Evolutionary conservation across 2,888 invertebrate species (phyloP).

Genomic region (Mythimna impura): DNA sequence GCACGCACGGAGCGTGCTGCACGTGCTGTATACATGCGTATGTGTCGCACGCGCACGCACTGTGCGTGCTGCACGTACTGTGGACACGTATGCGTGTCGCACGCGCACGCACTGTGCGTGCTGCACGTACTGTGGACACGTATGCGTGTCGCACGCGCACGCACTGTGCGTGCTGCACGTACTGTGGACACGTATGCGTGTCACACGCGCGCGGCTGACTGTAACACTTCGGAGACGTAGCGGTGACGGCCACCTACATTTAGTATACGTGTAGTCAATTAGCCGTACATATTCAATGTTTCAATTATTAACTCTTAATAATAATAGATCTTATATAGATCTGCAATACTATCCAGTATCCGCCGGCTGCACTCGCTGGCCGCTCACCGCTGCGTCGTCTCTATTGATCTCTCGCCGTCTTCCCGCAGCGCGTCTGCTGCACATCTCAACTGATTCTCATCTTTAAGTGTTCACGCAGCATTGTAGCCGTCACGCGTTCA

Average conservation of each 20-base stretch:
- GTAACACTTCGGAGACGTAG: slow-evolving; percentile 5
- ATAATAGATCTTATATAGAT: neutral
- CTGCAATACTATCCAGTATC: slow-evolving; percentile 1
- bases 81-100: no score
- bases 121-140: no score
- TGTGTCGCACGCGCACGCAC: no score
- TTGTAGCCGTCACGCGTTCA: neutral
- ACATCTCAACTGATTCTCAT: slow-evolving; percentile 10
- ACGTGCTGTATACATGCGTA: no score
- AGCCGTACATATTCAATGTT: slow-evolving; percentile 5
- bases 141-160: no score
- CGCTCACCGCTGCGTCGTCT: slow-evolving; percentile 21
- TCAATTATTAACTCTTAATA: neutral
- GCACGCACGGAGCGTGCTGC: no score
- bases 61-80: no score
- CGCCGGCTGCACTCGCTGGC: neutral
- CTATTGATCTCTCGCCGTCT: slow-evolving; percentile 58
- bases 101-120: no score
- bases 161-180: no score
- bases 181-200: no score
- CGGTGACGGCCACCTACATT: neutral
- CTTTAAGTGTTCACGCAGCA: slow-evolving; percentile 2
- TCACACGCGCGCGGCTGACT: neutral
- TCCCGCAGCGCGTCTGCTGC: neutral
- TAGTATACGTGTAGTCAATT: slow-evolving; percentile 33